Conservation (phyloP, 2,113 vertebrate species). For the Passerina amoena region DNA sequence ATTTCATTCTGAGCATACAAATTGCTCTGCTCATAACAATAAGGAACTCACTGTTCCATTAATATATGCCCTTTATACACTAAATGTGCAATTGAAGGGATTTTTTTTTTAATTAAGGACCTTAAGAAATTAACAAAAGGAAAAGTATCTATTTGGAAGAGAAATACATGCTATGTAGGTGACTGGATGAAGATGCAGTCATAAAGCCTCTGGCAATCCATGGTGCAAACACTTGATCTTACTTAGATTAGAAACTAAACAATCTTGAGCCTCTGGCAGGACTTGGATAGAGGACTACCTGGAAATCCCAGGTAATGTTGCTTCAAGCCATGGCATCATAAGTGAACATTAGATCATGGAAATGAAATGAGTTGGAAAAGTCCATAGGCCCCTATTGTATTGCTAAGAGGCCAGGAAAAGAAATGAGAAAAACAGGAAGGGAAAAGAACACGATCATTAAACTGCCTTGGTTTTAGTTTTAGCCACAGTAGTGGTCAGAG, state of each 20-base stretch:
- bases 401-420: neutral
- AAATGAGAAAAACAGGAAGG: neutral
- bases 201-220: neutral
- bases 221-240: neutral
- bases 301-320: neutral
- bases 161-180: neutral
- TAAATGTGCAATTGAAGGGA: neutral
- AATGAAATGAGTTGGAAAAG: neutral
- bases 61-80: neutral
- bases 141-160: neutral
- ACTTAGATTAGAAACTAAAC: neutral
- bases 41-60: neutral
- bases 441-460: neutral
- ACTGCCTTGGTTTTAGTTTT: neutral
- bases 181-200: neutral
- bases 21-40: neutral
- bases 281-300: neutral
- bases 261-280: neutral
- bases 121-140: neutral
- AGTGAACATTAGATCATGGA: neutral
- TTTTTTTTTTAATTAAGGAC: neutral
- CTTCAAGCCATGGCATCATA: neutral
- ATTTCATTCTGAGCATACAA: neutral
- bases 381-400: neutral
- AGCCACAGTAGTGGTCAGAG: neutral